Conservation (phyloP, 2,113 vertebrate species). For the Megaceryle maxima region DNA sequence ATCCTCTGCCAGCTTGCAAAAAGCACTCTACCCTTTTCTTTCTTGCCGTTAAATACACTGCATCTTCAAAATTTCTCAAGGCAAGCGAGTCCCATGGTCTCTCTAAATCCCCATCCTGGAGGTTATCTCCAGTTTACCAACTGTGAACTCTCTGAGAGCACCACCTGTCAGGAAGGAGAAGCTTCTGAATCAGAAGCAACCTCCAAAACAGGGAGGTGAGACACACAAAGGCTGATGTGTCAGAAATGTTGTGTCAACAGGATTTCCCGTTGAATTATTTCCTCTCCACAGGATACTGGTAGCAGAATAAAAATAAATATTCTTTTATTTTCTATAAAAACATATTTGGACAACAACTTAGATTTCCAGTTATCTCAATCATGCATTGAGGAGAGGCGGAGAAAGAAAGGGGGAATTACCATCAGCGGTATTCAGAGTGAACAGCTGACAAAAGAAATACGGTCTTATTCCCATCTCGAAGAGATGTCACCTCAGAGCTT, state of each 20-base stretch:
- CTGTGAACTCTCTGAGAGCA: constrained; percentile 11
- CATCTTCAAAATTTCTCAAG: constrained; percentile 34
- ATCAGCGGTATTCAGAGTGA: constrained; percentile 2
- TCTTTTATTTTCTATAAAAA: constrained; percentile 30
- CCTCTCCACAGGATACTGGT: constrained; percentile 4
- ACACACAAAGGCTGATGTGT: constrained; percentile 35
- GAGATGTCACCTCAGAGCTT: neutral
- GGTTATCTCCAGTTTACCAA: constrained; percentile 38
- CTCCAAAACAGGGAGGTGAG: constrained; percentile 26
- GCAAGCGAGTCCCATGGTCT: constrained; percentile 5
- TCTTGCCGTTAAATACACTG: neutral
- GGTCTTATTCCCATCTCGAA: constrained; percentile 14
- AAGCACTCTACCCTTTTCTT: constrained; percentile 29
- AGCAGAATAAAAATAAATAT: constrained; percentile 41
- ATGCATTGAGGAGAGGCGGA: neutral
- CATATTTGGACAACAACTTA: neutral
- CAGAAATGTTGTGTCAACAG: constrained; percentile 53
- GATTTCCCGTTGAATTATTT: constrained; percentile 60
- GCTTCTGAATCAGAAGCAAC: constrained; percentile 52
- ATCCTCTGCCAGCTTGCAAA: constrained; percentile 39
- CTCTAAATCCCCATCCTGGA: constrained; percentile 1
- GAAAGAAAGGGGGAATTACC: neutral
- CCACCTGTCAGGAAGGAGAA: constrained; percentile 64
- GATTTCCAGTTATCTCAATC: neutral
- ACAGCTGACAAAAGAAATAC: neutral